Base-by-base conservation (phyloP, 2,888 invertebrate species). In the Helleia helle region DNA sequence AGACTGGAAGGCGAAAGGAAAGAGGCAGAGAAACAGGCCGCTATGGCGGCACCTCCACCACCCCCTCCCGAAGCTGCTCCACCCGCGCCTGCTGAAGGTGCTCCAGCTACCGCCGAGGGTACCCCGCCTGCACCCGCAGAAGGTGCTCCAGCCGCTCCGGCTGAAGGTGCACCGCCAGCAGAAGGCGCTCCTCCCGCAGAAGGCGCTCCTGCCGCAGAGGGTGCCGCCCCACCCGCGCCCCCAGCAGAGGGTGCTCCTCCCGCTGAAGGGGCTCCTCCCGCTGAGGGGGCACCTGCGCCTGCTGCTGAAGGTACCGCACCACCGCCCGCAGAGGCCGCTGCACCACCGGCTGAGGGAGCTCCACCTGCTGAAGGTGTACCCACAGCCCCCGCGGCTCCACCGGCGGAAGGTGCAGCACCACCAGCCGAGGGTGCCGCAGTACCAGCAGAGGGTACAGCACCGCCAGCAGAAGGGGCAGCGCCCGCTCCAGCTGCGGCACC, bases 241-340 rank as follows among this genome's bases (percentile, higher is more conserved):
- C 48, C 61, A 0, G 51, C 46, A 0, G 59, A 52, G 0, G 57
- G 51, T 0, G 50, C 43, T 7, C 40, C 43, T n/a, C n/a, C n/a
- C n/a, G n/a, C n/a, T n/a, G n/a, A n/a, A n/a, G n/a, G n/a, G 1
- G 38, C 40, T 6, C 40, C 45, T 4, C 9, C 44, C 18, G 7
- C 65, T 15, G 81, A 73, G 43, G 73, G 68, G 2, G 71, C 48
- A 5, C 41, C 48, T 18, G 62, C 65, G 29, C 46, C 62, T 13
- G 44, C 62, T 18, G 46, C 51, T 4, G 46, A 54, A 22, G 55
- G 55, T 39, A 50, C 60, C 3, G 57, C 62, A 0, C 54, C 62
- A 0, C 54, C 59, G 3, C 56, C 52, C 0, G 45, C 48, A 12
- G 65, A 49, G 4, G 46, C 49, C 2, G 49, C 52, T 11, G 46